Conservation (phyloP, 2,797 vertebrate genomes). For the Zalophus californianus region DNA sequence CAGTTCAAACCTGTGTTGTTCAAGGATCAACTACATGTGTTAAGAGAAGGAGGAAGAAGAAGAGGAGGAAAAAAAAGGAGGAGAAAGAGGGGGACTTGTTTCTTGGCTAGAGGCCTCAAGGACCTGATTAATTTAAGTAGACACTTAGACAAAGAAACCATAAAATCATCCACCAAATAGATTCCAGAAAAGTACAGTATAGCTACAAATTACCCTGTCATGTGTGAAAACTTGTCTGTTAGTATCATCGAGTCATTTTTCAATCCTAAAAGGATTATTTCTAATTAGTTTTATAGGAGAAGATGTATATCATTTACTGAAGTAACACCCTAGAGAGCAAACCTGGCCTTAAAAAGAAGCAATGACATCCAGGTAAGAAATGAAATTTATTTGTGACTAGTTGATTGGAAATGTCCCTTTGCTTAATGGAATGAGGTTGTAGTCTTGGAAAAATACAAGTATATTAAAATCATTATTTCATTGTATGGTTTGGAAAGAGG, state of each 20-base stretch:
- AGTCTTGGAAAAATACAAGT: slow-evolving; percentile 37
- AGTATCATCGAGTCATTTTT: slow-evolving; percentile 1
- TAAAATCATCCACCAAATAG: background rate
- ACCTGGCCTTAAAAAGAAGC: background rate
- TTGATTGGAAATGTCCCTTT: slow-evolving; percentile 22
- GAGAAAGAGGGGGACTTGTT: background rate
- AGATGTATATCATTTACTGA: slow-evolving; percentile 20
- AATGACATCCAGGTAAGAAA: slow-evolving; percentile 10
- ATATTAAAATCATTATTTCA: slow-evolving; percentile 59
- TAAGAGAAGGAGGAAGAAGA: background rate
- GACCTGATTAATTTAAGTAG: background rate
- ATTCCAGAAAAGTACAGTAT: background rate
- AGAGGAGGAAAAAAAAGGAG: background rate
- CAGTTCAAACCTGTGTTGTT: background rate
- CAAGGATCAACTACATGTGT: background rate
- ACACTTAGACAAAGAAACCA: background rate
- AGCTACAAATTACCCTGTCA: background rate
- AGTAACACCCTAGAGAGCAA: background rate
- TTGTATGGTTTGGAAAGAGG: slow-evolving; percentile 24
- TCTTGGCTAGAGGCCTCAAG: background rate
- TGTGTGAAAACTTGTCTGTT: background rate
- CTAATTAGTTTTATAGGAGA: slow-evolving; percentile 38
- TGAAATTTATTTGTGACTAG: background rate
- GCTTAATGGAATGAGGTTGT: slow-evolving; percentile 1
- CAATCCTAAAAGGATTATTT: background rate